These are phyloP conservation scores for Aeoliscus strigatus DNA, from an alignment of 2,797 vertebrate species.

Conservation along the genomic window DNA sequence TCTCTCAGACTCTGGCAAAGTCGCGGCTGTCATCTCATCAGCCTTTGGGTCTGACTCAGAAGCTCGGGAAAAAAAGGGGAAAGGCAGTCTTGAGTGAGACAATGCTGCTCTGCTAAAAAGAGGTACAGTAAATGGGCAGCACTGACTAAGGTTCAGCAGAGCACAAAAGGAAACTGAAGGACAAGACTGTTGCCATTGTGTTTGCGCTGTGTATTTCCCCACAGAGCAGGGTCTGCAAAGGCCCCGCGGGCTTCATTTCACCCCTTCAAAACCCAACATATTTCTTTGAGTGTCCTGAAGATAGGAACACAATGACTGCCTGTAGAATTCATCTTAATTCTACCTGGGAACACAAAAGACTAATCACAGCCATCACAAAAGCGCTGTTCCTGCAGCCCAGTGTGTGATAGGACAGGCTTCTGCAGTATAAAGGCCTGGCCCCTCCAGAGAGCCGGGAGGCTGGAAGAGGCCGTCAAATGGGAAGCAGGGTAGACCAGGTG, in stretches of 20 bases:
- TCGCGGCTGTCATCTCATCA: constrained; percentile 70
- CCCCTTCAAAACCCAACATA: constrained; percentile 72
- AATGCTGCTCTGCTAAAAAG: constrained; percentile 61
- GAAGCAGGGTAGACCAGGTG: constrained; percentile 46
- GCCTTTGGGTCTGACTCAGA: constrained; percentile 68
- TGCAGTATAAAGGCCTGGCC: constrained; percentile 58
- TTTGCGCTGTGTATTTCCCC: constrained; percentile 72
- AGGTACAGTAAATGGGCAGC: constrained; percentile 65
- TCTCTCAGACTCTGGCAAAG: constrained; percentile 68
- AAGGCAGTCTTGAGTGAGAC: constrained; percentile 62
- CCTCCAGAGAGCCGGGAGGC: constrained; percentile 59
- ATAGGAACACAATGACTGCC: constrained; percentile 75
- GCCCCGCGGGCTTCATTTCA: constrained; percentile 76
- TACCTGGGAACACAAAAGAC: constrained; percentile 79
- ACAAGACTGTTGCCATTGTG: constrained; percentile 77
- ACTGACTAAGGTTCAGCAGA: constrained; percentile 68
- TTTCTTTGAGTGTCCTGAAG: constrained; percentile 73
- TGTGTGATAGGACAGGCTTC: constrained; percentile 64
- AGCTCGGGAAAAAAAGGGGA: constrained; percentile 48
- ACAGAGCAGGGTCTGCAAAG: constrained; percentile 67
- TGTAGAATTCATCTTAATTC: constrained; percentile 80
- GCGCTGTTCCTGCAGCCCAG: constrained; percentile 58
- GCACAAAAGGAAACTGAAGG: constrained; percentile 73
- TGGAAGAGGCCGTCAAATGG: constrained; percentile 54
- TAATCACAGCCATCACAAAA: constrained; percentile 79